phyloP scores from a whole-genome alignment of 2,113 vertebrate genomes.

The Ammodytes marinus region DNA sequence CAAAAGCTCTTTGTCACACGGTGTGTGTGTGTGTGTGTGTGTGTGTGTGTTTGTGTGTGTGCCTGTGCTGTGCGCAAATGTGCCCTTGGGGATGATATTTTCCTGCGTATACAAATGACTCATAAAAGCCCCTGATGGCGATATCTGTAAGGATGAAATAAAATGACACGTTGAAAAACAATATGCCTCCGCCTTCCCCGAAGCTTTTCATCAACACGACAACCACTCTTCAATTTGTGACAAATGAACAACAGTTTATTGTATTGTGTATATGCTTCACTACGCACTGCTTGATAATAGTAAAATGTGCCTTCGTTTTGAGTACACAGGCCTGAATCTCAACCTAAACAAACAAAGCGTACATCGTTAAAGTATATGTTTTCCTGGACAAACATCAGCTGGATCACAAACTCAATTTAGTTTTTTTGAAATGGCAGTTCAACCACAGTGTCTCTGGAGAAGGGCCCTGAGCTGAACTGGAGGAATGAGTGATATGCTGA shows the following conservation, averaged over 20 bases:
- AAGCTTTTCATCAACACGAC: slow-evolving; percentile 38
- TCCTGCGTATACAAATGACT: slow-evolving; percentile 31
- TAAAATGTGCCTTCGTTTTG: not conserved
- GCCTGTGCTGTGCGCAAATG: not conserved
- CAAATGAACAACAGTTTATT: not conserved
- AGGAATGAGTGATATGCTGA: slow-evolving; percentile 38
- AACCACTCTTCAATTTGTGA: not conserved
- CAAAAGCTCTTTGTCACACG: slow-evolving; percentile 40
- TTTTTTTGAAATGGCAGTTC: slow-evolving; percentile 13
- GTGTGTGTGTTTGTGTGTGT: slow-evolving; percentile 9
- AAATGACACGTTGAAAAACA: slow-evolving; percentile 18
- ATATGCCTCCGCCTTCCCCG: slow-evolving; percentile 5
- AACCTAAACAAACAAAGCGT: not conserved
- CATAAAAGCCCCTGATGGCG: slow-evolving; percentile 18
- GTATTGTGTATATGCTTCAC: not conserved
- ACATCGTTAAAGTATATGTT: not conserved
- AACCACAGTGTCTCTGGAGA: not conserved
- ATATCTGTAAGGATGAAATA: slow-evolving; percentile 8
- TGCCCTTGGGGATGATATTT: slow-evolving; percentile 22
- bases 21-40: not conserved
- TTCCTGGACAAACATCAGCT: not conserved
- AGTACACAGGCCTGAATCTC: slow-evolving; percentile 2
- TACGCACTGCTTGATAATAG: not conserved
- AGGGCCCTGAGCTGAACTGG: slow-evolving; percentile 17
- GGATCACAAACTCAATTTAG: not conserved